phyloP scores from a whole-genome alignment of 2,888 invertebrate species.

The Tetranychus piercei region DNA sequence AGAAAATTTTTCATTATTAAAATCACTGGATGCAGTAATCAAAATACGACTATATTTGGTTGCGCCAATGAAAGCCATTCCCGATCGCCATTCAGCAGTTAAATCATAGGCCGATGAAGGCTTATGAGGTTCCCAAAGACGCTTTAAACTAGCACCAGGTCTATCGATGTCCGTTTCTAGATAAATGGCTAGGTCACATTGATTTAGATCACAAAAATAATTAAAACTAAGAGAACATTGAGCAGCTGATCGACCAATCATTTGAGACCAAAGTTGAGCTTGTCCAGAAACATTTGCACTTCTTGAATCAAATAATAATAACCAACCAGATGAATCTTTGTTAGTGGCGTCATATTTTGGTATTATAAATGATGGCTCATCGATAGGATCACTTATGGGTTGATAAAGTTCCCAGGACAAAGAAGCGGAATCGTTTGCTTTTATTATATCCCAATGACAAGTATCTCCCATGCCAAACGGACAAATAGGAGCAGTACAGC shows the following conservation, averaged over 20 bases:
- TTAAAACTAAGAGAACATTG: conserved; percentile 23
- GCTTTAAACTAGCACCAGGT: conserved; percentile 11
- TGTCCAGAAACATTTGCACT: conserved; percentile 2
- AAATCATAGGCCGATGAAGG: not conserved
- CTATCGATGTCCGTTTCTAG: conserved; percentile 15
- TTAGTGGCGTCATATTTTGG: not conserved
- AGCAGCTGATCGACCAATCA: conserved; percentile 17
- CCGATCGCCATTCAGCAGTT: conserved; percentile 19
- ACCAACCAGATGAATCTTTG: not conserved
- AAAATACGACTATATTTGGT: conserved; percentile 21
- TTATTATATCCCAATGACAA: not conserved
- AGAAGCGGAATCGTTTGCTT: not conserved
- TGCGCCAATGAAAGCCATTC: conserved; percentile 19
- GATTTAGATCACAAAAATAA: conserved; percentile 22
- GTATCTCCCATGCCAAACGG: not conserved
- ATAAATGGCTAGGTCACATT: conserved; percentile 18
- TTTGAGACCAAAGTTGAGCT: conserved; percentile 21
- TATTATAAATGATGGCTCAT: not conserved
- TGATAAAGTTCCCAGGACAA: not conserved
- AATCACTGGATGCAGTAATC: conserved; percentile 21
- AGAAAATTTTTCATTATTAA: conserved; percentile 18
- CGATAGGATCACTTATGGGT: not conserved
- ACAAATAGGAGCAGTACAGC: not conserved
- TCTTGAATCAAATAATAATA: not conserved
- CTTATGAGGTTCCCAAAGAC: conserved; percentile 19